Conservation (phyloP, 2,113 vertebrate species). For the Mustela nigripes region DNA sequence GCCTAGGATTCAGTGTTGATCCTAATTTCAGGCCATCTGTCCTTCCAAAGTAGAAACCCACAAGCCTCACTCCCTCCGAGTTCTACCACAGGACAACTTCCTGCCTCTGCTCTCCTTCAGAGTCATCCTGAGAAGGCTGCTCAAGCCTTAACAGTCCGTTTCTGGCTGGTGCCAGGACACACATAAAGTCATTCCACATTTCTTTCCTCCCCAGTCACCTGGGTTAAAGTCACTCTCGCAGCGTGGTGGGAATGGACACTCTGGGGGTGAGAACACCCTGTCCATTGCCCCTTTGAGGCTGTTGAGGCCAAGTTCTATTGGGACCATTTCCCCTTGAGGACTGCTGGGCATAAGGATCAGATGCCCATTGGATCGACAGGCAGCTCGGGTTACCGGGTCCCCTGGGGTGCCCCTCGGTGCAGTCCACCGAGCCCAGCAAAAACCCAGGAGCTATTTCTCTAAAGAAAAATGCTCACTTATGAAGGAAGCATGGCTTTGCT, state of each 20-base stretch:
- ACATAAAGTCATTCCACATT: neutral
- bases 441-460: neutral
- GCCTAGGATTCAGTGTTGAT: neutral
- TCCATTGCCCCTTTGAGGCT: neutral
- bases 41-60: neutral
- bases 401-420: neutral
- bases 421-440: neutral
- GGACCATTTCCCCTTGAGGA: neutral
- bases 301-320: neutral
- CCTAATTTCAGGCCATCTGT: neutral
- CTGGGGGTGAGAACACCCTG: neutral
- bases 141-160: neutral
- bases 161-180: neutral
- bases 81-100: neutral
- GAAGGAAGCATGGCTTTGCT: neutral
- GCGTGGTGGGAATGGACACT: neutral
- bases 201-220: neutral
- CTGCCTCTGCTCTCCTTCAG: neutral
- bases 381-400: neutral
- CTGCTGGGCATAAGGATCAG: neutral
- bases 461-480: neutral
- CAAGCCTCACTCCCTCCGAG: rapidly evolving
- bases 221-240: neutral
- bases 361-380: neutral
- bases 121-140: neutral